A percentile compares a stretch with the other conserved stretches of the same genome.
Conservation (phyloP, 2,113 vertebrate species). For the Leiothrix lutea region DNA sequence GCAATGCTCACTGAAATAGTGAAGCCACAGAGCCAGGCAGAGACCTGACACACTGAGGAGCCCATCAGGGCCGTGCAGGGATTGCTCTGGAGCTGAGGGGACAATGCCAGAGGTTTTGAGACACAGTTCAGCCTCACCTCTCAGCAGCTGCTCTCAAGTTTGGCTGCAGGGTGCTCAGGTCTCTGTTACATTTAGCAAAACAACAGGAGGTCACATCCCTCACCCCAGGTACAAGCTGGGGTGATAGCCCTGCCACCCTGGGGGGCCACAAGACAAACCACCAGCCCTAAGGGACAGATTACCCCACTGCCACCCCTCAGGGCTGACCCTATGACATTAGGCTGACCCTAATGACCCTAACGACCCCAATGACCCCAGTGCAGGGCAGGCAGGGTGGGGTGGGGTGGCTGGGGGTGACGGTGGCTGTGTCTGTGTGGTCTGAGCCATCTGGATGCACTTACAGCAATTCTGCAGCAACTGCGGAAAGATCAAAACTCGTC, state of each 20-base stretch:
- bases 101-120: rapidly evolving
- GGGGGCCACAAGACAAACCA: neutral
- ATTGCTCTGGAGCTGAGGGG: rapidly evolving
- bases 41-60: rapidly evolving
- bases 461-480: constrained; percentile 76
- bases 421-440: constrained; percentile 75
- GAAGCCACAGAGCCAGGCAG: rapidly evolving
- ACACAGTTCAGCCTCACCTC: neutral
- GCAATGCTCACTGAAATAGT: rapidly evolving
- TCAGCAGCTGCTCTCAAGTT: neutral
- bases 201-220: neutral
- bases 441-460: constrained; percentile 84
- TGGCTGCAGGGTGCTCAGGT: neutral
- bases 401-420: neutral
- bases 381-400: rapidly evolving
- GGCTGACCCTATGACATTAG: neutral
- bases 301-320: neutral
- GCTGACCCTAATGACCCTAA: neutral
- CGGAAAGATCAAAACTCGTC: constrained; percentile 76
- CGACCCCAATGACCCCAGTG: neutral
- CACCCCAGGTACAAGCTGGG: neutral
- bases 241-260: rapidly evolving
- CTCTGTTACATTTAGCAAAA: rapidly evolving
- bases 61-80: rapidly evolving
- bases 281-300: neutral